Conservation (phyloP, 2,113 vertebrate species). For the Phrynocephalus versicolor region DNA sequence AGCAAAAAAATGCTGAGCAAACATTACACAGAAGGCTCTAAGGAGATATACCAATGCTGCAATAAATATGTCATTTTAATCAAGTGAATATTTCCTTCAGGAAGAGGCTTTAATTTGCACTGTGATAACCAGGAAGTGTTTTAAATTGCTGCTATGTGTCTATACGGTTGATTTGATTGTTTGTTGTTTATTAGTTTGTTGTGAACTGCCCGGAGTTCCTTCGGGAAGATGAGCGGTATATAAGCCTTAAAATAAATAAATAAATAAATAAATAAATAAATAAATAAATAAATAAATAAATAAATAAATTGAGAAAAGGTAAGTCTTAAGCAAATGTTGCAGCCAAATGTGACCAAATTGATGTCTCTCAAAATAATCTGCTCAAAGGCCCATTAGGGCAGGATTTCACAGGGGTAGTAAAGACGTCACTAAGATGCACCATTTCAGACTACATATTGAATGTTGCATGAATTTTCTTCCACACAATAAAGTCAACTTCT, state of each 20-base stretch:
- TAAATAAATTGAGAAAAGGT: slow-evolving; percentile 22
- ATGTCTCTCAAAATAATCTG: neutral
- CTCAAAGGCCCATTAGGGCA: neutral
- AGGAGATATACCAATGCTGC: slow-evolving; percentile 1
- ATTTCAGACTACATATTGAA: neutral
- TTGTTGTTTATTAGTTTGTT: too few relatives aligned
- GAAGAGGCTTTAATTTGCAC: slow-evolving; percentile 10
- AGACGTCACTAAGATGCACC: neutral
- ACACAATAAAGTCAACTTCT: neutral
- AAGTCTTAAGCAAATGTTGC: neutral
- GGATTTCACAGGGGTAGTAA: neutral
- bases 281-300: too few relatives aligned
- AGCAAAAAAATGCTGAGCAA: slow-evolving; percentile 33
- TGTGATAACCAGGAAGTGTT: slow-evolving; percentile 23
- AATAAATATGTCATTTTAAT: slow-evolving; percentile 9
- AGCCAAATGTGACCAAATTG: neutral
- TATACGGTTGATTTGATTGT: too few relatives aligned
- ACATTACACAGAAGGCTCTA: accelerated
- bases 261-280: too few relatives aligned
- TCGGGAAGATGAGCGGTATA: too few relatives aligned
- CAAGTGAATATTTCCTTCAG: slow-evolving; percentile 8
- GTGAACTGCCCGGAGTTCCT: too few relatives aligned
- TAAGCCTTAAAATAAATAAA: too few relatives aligned
- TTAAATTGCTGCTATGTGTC: too few relatives aligned
- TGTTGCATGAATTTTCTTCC: neutral